phyloP scores from a whole-genome alignment of 1,140 invertebrate genomes.

The Adoxophyes honmai region DNA sequence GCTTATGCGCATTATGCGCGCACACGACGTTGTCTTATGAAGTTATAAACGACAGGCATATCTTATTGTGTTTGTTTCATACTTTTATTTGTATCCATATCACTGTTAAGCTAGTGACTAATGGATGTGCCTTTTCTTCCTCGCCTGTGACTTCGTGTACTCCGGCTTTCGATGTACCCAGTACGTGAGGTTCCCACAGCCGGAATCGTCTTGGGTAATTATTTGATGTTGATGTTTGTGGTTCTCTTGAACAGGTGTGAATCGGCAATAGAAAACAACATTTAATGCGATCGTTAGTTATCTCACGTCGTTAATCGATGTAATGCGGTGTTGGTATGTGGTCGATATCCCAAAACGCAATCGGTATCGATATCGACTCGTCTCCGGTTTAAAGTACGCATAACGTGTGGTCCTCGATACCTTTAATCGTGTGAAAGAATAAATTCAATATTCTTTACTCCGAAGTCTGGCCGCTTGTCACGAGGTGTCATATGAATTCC shows the following conservation, averaged over 20 bases:
- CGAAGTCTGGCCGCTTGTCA: background rate
- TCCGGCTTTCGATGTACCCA: background rate
- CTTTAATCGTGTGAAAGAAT: constrained; percentile 29
- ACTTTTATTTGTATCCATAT: constrained; percentile 48
- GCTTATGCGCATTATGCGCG: constrained; percentile 53
- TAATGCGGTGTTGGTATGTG: constrained; percentile 32
- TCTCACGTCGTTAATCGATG: constrained; percentile 33
- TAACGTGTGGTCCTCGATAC: constrained; percentile 39
- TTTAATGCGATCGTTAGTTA: constrained; percentile 40
- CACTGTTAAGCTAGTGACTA: constrained; percentile 41
- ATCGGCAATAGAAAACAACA: constrained; percentile 36
- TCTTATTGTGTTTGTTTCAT: constrained; percentile 49
- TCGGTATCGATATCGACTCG: constrained; percentile 30
- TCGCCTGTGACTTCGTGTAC: constrained; percentile 20
- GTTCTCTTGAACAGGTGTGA: constrained; percentile 32
- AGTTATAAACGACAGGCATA: constrained; percentile 55
- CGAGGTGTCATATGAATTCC: constrained; percentile 14
- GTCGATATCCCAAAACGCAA: constrained; percentile 25
- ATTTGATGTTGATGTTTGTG: constrained; percentile 22
- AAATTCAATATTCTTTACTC: constrained; percentile 20
- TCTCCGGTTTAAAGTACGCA: constrained; percentile 27
- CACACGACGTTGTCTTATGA: constrained; percentile 54
- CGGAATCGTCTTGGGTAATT: constrained; percentile 14
- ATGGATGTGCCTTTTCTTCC: constrained; percentile 34
- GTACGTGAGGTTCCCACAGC: constrained; percentile 3